Evolutionary conservation across 2,888 invertebrate genomes (phyloP), one percentile per base, ranked within the genome.

Genomic region (Mechanitis mazaeus): DNA sequence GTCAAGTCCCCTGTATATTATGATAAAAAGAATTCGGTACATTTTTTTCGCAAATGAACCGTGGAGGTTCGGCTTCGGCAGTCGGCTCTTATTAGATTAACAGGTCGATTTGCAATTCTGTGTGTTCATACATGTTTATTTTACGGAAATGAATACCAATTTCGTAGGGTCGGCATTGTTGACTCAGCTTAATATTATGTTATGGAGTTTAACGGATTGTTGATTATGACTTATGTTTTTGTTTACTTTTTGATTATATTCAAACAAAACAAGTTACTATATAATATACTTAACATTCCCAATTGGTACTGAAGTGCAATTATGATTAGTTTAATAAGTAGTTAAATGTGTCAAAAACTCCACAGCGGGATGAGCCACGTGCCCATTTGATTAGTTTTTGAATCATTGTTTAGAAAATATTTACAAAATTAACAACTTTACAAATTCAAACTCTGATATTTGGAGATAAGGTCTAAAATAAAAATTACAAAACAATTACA

Each of bases 81-180:
- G 50, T 50, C 50, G 50, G 50, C 85, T 80, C 84, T 87, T 88
- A 90, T 90, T 90, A 88, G 89, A 90, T 90, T 89, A 90, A 85
- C 89, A 85, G 87, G 87, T 81, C 87, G 86, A 88, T 90, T 89
- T 89, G 84, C 86, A 87, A 90, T 88, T 90, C 89, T 78, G 85
- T 89, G 80, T 84, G 83, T 87, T 82, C 81, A 79, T 83, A 83
- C 81, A 84, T 89, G 89, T 89, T 88, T 89, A 84, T 88, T 87
- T 88, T 83, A 83, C 86, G 89, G 89, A 89, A 89, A 89, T 89
- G 87, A 89, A 87, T 85, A 82, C 87, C 84, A 78, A 83, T 88
- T 84, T 80, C 68, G 73, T 75, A 78, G 83, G 86, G 82, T 74
- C 73, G 71, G 70, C 77, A 74, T 80, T 87, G 85, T 87, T 87